These are phyloP conservation scores for Brenthis daphne DNA, from an alignment of 2,888 invertebrate species.

Conservation along the genomic window DNA sequence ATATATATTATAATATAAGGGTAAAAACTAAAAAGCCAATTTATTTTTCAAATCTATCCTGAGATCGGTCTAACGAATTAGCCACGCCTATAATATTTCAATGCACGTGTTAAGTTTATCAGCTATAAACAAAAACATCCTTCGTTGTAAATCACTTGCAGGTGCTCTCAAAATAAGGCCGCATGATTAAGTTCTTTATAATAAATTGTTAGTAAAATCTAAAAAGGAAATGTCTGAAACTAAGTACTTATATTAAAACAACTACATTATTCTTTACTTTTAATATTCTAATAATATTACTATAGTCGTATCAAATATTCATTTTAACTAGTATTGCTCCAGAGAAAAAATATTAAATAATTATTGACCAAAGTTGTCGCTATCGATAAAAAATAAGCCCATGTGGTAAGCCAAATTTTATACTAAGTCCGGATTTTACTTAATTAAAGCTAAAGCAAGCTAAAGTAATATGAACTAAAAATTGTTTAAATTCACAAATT, in stretches of 20 bases:
- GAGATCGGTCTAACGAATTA: slow-evolving; percentile 19
- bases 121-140: slow-evolving; percentile 19
- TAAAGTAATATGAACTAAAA: neutral
- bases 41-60: neutral
- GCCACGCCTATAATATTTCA: slow-evolving; percentile 28
- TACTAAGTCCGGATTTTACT: neutral
- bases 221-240: too few species aligned
- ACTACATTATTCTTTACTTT: too few species aligned
- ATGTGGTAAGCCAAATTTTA: too few species aligned
- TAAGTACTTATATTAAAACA: too few species aligned
- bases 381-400: too few species aligned
- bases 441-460: neutral
- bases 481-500: neutral
- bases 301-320: too few species aligned
- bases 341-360: too few species aligned
- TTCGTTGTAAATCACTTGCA: slow-evolving; percentile 5
- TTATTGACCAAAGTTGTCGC: too few species aligned
- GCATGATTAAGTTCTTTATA: neutral
- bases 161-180: neutral
- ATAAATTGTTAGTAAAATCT: neutral
- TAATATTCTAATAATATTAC: too few species aligned
- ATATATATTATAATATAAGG: neutral
- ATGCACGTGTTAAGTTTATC: slow-evolving; percentile 29
- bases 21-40: neutral
- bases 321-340: too few species aligned